Percentiles rank a stretch among this genome's conserved stretches.
Conservation (phyloP, 2,113 vertebrate species). For the Aix galericulata region DNA sequence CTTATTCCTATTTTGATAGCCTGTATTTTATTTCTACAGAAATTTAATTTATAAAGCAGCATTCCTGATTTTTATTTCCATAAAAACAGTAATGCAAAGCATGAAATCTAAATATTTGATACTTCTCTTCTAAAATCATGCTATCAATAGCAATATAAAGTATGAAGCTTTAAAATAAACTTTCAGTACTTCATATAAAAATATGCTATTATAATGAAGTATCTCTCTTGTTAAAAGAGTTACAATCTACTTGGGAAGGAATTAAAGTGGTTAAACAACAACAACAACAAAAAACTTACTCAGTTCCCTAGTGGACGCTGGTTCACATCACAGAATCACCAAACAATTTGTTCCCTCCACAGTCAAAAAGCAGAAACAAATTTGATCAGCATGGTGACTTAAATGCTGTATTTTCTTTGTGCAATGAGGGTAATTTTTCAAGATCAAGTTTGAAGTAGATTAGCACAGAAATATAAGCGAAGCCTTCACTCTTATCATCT, state of each 20-base stretch:
- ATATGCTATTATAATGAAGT: not conserved
- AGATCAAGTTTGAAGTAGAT: constrained; percentile 71
- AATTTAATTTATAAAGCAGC: constrained; percentile 76
- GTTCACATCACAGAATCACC: constrained; percentile 48
- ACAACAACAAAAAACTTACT: constrained; percentile 17
- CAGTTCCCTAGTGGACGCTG: constrained; percentile 41
- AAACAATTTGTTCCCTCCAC: constrained; percentile 59
- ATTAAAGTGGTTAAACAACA: not conserved
- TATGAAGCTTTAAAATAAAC: not conserved
- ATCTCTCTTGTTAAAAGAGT: not conserved
- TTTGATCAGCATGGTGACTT: constrained; percentile 66
- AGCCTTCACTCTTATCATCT: constrained; percentile 66
- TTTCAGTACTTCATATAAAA: not conserved
- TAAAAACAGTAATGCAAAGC: constrained; percentile 21
- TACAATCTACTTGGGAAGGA: constrained; percentile 5
- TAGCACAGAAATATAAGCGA: constrained; percentile 71
- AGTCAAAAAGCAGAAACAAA: constrained; percentile 68
- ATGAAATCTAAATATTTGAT: constrained; percentile 38
- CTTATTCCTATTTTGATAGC: constrained; percentile 91
- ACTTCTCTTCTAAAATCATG: not conserved
- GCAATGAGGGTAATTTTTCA: constrained; percentile 72
- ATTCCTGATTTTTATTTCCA: constrained; percentile 53
- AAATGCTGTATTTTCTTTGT: constrained; percentile 68
- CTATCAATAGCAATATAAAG: not conserved
- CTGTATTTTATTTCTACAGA: constrained; percentile 64